Base-by-base conservation (phyloP, 2,888 invertebrate genomes). In the Linyphia triangularis region DNA sequence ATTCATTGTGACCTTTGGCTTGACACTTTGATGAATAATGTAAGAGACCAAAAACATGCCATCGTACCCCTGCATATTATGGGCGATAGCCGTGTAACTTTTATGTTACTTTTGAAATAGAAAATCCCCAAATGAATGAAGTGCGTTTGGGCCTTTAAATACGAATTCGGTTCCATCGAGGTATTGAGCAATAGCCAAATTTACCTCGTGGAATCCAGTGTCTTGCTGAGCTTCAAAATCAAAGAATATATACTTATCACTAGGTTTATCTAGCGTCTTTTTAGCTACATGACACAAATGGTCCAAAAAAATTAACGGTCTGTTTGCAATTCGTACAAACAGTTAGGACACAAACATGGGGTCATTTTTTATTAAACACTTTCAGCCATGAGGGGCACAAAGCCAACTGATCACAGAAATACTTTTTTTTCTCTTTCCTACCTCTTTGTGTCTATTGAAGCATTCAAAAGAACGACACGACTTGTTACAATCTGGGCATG, bases 11-110 rank as follows among this genome's bases (percentile, higher is more conserved):
- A 84, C 26, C 5, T 65, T 16, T 24, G 84, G 67, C 5, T 30
- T 22, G 3, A 37, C n/a, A n/a, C 84, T 63, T 26, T 84, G 43
- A 40, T 67, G 9, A 40, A 40, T 40, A 0, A 40, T 40, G 40
- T 40, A 40, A 13, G 40, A 40, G 9, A 40, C 9, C 9, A 40
- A 13, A 16, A 40, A 82, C 24, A 33, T 30, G 13, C 82, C 82
- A 24, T 79, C 82, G 70, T 43, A 81, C 2, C 81, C 67, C 51
- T 51, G 28, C 69, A 81, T 43, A 16, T 81, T 81, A 24, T 81
- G 81, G 3, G 81, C 67, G 19, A 81, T 26, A 2, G 24, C 26
- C 4, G 67, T 67, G 13, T 51, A 51, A 0, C 26, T 5, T 70
- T 82, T 70, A 61, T 82, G 70, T 13, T 82, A 22, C 3, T 19